phyloP scores from a whole-genome alignment of 1,140 invertebrate genomes.

The Ephestia elutella region DNA sequence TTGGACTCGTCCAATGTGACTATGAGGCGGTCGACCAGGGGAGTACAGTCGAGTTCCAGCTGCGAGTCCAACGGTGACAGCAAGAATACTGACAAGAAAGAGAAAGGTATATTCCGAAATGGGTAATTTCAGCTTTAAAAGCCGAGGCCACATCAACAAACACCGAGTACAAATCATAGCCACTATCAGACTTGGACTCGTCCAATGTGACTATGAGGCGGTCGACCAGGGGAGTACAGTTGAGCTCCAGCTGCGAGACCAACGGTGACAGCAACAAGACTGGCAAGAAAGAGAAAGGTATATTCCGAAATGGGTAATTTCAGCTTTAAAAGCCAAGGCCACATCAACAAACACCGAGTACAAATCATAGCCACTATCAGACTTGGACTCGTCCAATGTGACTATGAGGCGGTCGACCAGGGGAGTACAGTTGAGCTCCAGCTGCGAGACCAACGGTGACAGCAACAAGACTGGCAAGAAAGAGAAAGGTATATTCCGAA shows the following conservation, averaged over 20 bases:
- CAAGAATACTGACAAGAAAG: no score
- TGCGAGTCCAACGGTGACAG: slow-evolving; percentile 9
- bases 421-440: no score
- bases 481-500: no score
- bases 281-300: no score
- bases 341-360: slow-evolving; percentile 7
- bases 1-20: slow-evolving; percentile 41
- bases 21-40: slow-evolving; percentile 26
- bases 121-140: slow-evolving; percentile 36
- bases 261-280: slow-evolving; percentile 21
- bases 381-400: slow-evolving; percentile 36
- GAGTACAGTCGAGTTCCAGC: no score
- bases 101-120: no score
- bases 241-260: no score
- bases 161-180: slow-evolving; percentile 14
- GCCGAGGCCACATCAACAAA: slow-evolving; percentile 15
- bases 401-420: slow-evolving; percentile 34
- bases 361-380: slow-evolving; percentile 17
- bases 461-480: no score
- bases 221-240: slow-evolving; percentile 13
- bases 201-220: slow-evolving; percentile 43
- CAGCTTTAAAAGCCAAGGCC: slow-evolving; percentile 31
- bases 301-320: no score
- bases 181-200: slow-evolving; percentile 21
- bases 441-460: slow-evolving; percentile 7